A percentile compares a stretch with the other conserved stretches of the same genome.
These are phyloP conservation scores for Tribolium madens DNA, from an alignment of 1,140 invertebrate species.

Conservation along the genomic window DNA sequence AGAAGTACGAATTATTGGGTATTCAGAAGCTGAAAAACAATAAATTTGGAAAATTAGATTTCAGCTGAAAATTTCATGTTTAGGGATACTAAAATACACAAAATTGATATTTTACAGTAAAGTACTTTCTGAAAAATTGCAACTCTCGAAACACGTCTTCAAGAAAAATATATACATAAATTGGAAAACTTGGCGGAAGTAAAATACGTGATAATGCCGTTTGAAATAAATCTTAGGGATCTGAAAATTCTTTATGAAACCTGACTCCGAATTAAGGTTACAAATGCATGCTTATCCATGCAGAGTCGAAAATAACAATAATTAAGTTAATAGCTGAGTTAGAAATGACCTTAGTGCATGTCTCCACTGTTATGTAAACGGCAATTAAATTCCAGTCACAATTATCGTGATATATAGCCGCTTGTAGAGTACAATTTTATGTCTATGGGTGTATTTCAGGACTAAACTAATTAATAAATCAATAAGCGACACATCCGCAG, in stretches of 20 bases:
- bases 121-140: neutral
- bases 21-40: too few relatives aligned
- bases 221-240: neutral
- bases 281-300: too few relatives aligned
- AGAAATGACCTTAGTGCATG: neutral
- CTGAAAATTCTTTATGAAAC: neutral
- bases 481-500: conserved; percentile 6
- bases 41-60: too few relatives aligned
- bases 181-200: neutral
- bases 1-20: too few relatives aligned
- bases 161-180: neutral
- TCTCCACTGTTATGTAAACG: neutral
- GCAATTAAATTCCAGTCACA: neutral
- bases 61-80: too few relatives aligned
- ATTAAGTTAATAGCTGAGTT: neutral
- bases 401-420: neutral
- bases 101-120: neutral
- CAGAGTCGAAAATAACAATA: neutral
- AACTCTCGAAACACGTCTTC: neutral
- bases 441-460: neutral
- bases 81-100: neutral
- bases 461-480: conserved; percentile 4
- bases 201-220: neutral
- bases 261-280: neutral
- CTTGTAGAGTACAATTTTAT: neutral